Conservation (phyloP, 2,888 invertebrate genomes). For the Erynnis tages region DNA sequence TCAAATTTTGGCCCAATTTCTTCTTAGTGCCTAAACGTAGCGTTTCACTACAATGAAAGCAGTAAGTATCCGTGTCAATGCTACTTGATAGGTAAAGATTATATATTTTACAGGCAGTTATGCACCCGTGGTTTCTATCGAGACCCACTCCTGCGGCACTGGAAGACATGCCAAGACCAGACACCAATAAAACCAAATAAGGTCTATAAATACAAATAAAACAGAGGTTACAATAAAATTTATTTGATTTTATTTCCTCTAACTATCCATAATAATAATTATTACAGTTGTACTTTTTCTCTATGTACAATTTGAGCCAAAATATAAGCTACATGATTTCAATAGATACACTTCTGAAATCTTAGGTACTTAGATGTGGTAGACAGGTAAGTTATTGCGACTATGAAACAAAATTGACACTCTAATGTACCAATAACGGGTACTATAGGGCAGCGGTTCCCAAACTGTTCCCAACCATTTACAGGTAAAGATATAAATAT, state of each 20-base stretch:
- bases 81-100: too few species aligned
- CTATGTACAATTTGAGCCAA: conserved; percentile 60
- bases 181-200: conserved; percentile 33
- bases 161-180: conserved; percentile 86
- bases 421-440: too few species aligned
- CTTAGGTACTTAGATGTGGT: conserved; percentile 3
- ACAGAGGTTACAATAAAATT: conserved; percentile 48
- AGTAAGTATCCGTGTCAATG: too few species aligned
- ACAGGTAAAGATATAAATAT: too few species aligned
- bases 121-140: conserved; percentile 87
- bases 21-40: not conserved
- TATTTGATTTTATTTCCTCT: conserved; percentile 25
- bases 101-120: conserved; percentile 83
- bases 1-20: too few species aligned
- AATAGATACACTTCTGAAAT: not conserved
- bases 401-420: not conserved
- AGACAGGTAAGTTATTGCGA: not conserved
- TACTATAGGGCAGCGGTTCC: too few species aligned
- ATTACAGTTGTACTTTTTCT: conserved; percentile 63
- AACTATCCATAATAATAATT: conserved; percentile 43
- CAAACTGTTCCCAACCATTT: too few species aligned
- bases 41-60: not conserved
- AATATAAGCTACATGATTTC: conserved; percentile 16
- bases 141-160: conserved; percentile 84
- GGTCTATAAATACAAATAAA: conserved; percentile 44